A percentile compares a stretch with the other conserved stretches of the same genome.
These are phyloP conservation scores for Steinernema scapterisci DNA, from an alignment of 2,888 invertebrate species.

Conservation along the genomic window DNA sequence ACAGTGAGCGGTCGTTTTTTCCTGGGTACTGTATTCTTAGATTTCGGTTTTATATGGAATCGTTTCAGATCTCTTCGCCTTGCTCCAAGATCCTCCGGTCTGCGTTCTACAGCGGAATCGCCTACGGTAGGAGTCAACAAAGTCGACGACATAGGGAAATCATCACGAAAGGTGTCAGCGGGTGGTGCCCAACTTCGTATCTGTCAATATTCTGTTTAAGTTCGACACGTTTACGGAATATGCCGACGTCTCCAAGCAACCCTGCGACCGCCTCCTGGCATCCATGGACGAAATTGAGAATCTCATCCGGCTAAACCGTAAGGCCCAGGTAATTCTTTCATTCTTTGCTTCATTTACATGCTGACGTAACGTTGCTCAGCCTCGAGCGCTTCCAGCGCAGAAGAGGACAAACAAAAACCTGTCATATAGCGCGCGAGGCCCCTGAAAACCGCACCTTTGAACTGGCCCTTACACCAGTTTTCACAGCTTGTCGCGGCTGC, in stretches of 20 bases:
- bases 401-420: conserved; percentile 28
- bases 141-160: neutral
- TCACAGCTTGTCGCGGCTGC: neutral
- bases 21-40: no score
- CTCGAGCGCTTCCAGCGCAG: neutral
- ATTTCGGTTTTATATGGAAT: no score
- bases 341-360: no score
- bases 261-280: conserved; percentile 40
- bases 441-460: conserved; percentile 23
- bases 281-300: conserved; percentile 41
- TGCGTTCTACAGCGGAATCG: no score
- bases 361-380: no score
- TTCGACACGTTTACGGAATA: conserved; percentile 44
- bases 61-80: no score
- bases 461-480: conserved; percentile 24
- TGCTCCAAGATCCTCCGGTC: no score
- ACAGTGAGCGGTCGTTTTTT: no score
- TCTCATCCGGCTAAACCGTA: conserved; percentile 40
- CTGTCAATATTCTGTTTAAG: conserved; percentile 28
- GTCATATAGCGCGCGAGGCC: neutral
- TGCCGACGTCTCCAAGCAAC: conserved; percentile 44
- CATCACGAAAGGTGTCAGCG: conserved; percentile 20
- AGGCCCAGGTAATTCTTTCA: conserved; percentile 33
- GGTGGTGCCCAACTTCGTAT: conserved; percentile 2
- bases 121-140: conserved; percentile 2